These are phyloP conservation scores for Odontomachus brunneus DNA, from an alignment of 1,140 invertebrate species.

Conservation along the genomic window DNA sequence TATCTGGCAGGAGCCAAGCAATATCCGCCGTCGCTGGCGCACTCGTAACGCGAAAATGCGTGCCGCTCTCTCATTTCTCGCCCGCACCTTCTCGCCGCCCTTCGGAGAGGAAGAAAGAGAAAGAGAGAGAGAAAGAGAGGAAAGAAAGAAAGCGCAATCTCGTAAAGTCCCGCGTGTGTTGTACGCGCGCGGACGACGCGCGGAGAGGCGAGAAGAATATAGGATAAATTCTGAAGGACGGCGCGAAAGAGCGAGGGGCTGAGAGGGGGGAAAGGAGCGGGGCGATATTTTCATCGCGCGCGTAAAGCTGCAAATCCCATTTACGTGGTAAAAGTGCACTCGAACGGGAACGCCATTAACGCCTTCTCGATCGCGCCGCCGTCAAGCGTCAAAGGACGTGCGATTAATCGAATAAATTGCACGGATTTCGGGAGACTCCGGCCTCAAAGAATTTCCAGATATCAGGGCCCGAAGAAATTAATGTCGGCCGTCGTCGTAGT, in stretches of 20 bases:
- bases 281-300: slow-evolving; percentile 44
- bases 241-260: background rate
- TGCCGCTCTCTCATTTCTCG: slow-evolving; percentile 44
- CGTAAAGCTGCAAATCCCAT: slow-evolving; percentile 55
- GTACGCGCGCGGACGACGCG: background rate
- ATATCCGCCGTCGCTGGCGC: slow-evolving; percentile 28
- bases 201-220: slow-evolving; percentile 22
- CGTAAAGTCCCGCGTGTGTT: slow-evolving; percentile 20
- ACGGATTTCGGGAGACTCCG: slow-evolving; percentile 43
- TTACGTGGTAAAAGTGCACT: slow-evolving; percentile 51
- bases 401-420: slow-evolving; percentile 53
- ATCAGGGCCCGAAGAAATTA: slow-evolving; percentile 34
- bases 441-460: slow-evolving; percentile 19
- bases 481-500: background rate
- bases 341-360: slow-evolving; percentile 52
- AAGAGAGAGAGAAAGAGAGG: background rate
- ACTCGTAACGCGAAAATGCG: slow-evolving; percentile 62
- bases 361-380: slow-evolving; percentile 50
- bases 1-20: slow-evolving; percentile 60
- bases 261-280: background rate
- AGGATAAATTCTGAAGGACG: slow-evolving; percentile 38
- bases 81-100: slow-evolving; percentile 8
- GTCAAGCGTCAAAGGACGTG: slow-evolving; percentile 31
- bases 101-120: slow-evolving; percentile 9
- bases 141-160: slow-evolving; percentile 10